Evolutionary conservation across 2,797 vertebrate genomes (phyloP).

Genomic region (Halcyon chelicuti): DNA sequence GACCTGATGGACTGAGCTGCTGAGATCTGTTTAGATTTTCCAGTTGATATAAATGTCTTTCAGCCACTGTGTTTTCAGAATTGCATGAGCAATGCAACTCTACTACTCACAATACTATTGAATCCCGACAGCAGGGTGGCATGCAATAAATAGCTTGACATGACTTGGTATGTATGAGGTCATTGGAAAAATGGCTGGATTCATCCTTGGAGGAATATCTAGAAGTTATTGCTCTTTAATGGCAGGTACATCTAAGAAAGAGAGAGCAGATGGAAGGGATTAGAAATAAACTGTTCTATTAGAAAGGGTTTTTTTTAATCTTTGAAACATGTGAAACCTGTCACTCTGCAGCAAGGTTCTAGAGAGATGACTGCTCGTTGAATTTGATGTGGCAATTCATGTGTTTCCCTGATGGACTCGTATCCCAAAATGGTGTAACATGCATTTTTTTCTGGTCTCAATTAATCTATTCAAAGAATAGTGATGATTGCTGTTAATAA

Average conservation of each 20-base stretch:
- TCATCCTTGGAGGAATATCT: not conserved
- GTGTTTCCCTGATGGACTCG: not conserved
- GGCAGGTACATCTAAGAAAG: not conserved
- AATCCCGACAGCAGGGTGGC: not conserved
- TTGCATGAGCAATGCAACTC: not conserved
- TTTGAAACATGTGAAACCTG: not conserved
- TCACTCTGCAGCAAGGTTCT: not conserved
- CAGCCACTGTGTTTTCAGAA: not conserved
- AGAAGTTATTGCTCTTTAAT: not conserved
- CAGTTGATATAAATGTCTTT: not conserved
- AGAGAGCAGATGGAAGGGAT: not conserved
- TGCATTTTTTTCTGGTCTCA: not conserved
- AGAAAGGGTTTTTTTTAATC: not conserved
- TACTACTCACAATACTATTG: not conserved
- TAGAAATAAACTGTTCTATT: conserved; percentile 1
- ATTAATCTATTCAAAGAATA: not conserved
- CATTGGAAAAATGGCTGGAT: not conserved
- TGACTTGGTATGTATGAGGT: not conserved
- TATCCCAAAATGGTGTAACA: not conserved
- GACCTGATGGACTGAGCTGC: not conserved
- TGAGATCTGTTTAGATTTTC: not conserved
- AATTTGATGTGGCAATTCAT: not conserved
- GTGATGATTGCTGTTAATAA: not conserved
- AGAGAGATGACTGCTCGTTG: not conserved
- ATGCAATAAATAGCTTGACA: not conserved